Evolutionary conservation across 2,113 vertebrate genomes (phyloP), one percentile per base, ranked within the genome.

Genomic region (Oncorhynchus nerka): DNA sequence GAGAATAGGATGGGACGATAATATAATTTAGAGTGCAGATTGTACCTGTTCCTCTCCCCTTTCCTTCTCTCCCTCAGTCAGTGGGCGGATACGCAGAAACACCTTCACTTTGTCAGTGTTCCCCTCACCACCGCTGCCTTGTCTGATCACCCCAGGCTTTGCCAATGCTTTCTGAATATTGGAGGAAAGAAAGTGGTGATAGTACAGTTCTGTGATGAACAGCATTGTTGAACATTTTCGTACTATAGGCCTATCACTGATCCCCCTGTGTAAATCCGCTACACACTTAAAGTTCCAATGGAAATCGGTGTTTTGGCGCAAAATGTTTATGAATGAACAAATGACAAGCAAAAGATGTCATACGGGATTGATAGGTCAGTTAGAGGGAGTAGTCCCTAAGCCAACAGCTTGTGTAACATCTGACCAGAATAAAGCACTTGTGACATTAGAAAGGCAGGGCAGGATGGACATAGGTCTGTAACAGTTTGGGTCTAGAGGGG

Each of bases 11-110:
- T 12, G 32, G 3, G 12, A 19, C 12, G 28, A 39, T 39, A n/a
- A n/a, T 12, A 16, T 13, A 2, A 45, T 45, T 45, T 34, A 34
- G 1, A 39, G 11, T 20, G 55, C 75, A 59, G 49, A 19, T 59
- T 92, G 87, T 22, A 99, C 98, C 95, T 97, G 95, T 57, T 97
- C 95, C 78, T 99, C 96, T 19, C 93, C 95, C 67, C 85, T 92
- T 49, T 94, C 93, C 68, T 87, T 66, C 83, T 99, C 97, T 0
- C 62, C 62, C 68, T 94, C 87, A 66, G 95, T 94, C 32, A 98
- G 92, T 4, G 97, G 98, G 51, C 98, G 93, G 74, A 99, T 91
- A 57, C 98, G 94, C 59, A 99, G 82, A 79, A 94, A 99, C 3
- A 99, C 97, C 77, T 95, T 95, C 73, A 99, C 83, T 79, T 91